Conservation (phyloP, 2,888 invertebrate genomes). For the Dynastes hyllus region DNA sequence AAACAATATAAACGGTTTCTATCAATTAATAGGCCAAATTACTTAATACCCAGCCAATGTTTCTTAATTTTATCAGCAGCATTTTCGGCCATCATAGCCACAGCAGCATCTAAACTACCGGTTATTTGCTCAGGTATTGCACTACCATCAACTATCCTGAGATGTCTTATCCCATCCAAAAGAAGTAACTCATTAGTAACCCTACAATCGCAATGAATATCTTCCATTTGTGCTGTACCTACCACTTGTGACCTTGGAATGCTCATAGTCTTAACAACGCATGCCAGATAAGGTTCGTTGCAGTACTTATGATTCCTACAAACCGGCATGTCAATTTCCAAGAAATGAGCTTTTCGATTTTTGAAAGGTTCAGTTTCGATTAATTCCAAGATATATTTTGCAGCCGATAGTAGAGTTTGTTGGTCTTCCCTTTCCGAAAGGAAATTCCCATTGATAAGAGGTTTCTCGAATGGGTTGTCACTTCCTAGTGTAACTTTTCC, state of each 20-base stretch:
- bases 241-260: slow-evolving; percentile 52
- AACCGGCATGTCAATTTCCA: slow-evolving; percentile 66
- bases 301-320: slow-evolving; percentile 66
- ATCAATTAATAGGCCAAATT: too few species aligned
- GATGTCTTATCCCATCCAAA: slow-evolving; percentile 66
- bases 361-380: slow-evolving; percentile 68
- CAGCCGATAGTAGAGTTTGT: slow-evolving; percentile 73
- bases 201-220: slow-evolving; percentile 63
- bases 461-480: slow-evolving; percentile 69
- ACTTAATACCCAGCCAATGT: slow-evolving; percentile 57
- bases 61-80: slow-evolving; percentile 71
- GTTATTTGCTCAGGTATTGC: slow-evolving; percentile 66
- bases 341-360: slow-evolving; percentile 65
- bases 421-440: slow-evolving; percentile 74
- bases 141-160: slow-evolving; percentile 72
- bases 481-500: slow-evolving; percentile 71
- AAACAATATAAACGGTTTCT: too few species aligned
- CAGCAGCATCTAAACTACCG: slow-evolving; percentile 72
- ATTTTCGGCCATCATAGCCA: slow-evolving; percentile 75
- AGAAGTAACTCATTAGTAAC: slow-evolving; percentile 69
- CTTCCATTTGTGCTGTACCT: slow-evolving; percentile 67
- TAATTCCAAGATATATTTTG: slow-evolving; percentile 68
- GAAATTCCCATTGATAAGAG: slow-evolving; percentile 75
- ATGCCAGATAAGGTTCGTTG: slow-evolving; percentile 74
- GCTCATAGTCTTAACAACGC: slow-evolving; percentile 64